Evolutionary conservation across 2,797 vertebrate genomes (phyloP).

Genomic region (Mus caroli): DNA sequence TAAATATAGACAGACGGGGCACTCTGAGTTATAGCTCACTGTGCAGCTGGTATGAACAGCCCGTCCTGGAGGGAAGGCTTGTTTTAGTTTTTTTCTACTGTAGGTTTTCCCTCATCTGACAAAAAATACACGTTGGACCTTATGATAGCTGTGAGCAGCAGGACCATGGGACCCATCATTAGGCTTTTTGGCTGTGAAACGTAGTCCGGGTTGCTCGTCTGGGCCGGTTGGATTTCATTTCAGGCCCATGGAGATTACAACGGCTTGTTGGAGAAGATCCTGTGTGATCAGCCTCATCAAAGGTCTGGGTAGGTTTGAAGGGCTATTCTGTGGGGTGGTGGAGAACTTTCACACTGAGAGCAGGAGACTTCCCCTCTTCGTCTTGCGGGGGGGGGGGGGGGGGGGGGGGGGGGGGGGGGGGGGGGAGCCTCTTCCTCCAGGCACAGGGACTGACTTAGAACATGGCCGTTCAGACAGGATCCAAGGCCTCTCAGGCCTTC

Average conservation of each 20-base stretch:
- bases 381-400: not conserved
- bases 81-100: constrained; percentile 82
- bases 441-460: not conserved
- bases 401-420: not conserved
- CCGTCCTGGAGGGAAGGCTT: constrained; percentile 90
- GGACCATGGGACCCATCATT: constrained; percentile 84
- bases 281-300: constrained; percentile 97
- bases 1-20: constrained; percentile 97
- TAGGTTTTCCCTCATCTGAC: constrained; percentile 84
- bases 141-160: constrained; percentile 56
- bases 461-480: not conserved
- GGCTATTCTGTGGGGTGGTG: not conserved
- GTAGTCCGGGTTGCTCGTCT: constrained; percentile 77
- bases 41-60: constrained; percentile 93
- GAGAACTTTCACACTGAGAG: not conserved
- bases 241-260: constrained; percentile 94
- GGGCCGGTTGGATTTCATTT: constrained; percentile 83
- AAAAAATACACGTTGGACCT: constrained; percentile 68
- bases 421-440: too few relatives aligned
- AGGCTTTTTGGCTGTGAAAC: constrained; percentile 79
- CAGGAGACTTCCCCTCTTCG: too few relatives aligned
- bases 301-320: constrained; percentile 94
- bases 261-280: constrained; percentile 96
- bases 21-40: constrained; percentile 92
- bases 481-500: not conserved